These are phyloP conservation scores for Pogonocherus hispidulus DNA, from an alignment of 2,888 invertebrate genomes.

Conservation along the genomic window DNA sequence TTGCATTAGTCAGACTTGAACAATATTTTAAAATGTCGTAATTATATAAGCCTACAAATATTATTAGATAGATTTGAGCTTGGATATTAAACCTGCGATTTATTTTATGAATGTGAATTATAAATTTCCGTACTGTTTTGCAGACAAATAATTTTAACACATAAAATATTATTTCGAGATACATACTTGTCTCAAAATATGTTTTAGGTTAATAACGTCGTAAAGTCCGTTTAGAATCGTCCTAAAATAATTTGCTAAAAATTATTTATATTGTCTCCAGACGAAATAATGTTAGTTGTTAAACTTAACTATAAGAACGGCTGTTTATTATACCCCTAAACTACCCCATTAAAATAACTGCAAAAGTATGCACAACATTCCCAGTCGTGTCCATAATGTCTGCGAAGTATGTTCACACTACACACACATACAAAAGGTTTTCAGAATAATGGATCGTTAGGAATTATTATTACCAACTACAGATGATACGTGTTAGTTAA, in stretches of 20 bases:
- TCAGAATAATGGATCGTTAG: not conserved
- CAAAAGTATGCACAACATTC: slow-evolving; percentile 1
- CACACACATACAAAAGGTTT: not conserved
- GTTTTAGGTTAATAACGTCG: slow-evolving; percentile 2
- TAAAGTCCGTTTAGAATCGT: not conserved
- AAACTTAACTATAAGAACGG: slow-evolving; percentile 4
- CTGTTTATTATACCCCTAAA: slow-evolving; percentile 12
- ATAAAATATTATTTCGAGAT: not conserved
- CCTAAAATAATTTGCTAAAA: slow-evolving; percentile 10
- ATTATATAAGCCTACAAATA: too few species aligned
- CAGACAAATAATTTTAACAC: not conserved
- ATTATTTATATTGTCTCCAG: slow-evolving; percentile 6
- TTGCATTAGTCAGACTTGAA: too few species aligned
- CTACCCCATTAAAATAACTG: slow-evolving; percentile 17
- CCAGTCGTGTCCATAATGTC: not conserved
- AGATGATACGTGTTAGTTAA: too few species aligned
- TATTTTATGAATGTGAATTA: too few species aligned
- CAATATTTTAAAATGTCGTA: too few species aligned
- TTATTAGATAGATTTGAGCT: too few species aligned
- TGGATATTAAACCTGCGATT: too few species aligned
- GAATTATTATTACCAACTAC: not conserved
- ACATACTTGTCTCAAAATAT: not conserved
- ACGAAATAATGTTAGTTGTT: slow-evolving; percentile 12
- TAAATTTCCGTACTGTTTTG: not conserved
- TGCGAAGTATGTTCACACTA: not conserved